Percentiles rank a stretch among this genome's conserved stretches.
Conservation (phyloP, 2,113 vertebrate genomes). For the Bagarius yarrelli region DNA sequence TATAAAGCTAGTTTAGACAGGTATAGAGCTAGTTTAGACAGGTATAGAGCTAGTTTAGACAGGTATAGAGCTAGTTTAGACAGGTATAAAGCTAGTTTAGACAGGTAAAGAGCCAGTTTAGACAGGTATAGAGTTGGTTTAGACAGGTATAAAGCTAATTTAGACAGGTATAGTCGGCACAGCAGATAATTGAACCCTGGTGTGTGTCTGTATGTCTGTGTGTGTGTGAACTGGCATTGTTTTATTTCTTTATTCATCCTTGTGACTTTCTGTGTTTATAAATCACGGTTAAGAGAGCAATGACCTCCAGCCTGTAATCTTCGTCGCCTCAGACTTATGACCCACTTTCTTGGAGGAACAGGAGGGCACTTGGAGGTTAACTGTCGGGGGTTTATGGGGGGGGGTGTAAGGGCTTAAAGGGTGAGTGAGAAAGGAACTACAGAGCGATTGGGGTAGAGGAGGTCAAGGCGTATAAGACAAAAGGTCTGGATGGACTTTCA, state of each 20-base stretch:
- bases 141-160: too few species aligned
- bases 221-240: neutral
- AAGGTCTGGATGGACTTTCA: constrained; percentile 58
- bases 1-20: too few species aligned
- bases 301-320: constrained; percentile 67
- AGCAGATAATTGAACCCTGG: neutral
- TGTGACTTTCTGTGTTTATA: constrained; percentile 53
- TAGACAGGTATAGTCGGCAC: too few species aligned
- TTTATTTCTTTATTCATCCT: neutral
- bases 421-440: constrained; percentile 16
- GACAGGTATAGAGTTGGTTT: too few species aligned
- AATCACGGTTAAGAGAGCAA: constrained; percentile 63
- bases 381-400: neutral
- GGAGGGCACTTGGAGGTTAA: constrained; percentile 41
- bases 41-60: too few species aligned
- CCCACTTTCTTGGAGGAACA: constrained; percentile 74
- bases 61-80: too few species aligned
- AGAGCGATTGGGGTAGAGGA: neutral
- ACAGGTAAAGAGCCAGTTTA: too few species aligned
- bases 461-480: constrained; percentile 53
- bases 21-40: too few species aligned
- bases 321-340: constrained; percentile 73
- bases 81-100: too few species aligned
- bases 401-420: neutral
- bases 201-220: neutral